phyloP scores from a whole-genome alignment of 2,888 invertebrate species.

The Salticus scenicus region DNA sequence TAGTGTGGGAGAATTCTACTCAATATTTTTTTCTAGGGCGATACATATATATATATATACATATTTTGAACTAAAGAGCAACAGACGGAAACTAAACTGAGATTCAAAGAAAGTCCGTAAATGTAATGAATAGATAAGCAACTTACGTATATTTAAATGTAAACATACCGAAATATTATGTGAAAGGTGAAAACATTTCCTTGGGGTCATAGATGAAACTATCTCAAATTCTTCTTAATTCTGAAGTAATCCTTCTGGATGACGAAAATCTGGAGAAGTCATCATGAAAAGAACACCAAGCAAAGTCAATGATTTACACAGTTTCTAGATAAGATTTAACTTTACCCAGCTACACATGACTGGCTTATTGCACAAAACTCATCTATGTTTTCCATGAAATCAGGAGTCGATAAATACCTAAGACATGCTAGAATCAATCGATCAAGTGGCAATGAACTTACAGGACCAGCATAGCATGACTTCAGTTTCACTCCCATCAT shows the following conservation, averaged over 20 bases:
- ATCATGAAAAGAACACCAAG: not conserved
- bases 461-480: slow-evolving; percentile 5
- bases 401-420: not conserved
- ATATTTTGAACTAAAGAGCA: no score
- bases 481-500: not conserved
- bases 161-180: not conserved
- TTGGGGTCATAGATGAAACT: not conserved
- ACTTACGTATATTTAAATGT: no score
- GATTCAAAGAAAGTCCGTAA: no score
- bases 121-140: no score
- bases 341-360: not conserved
- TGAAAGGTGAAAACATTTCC: not conserved
- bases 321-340: not conserved
- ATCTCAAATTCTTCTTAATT: not conserved
- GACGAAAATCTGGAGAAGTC: not conserved
- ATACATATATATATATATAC: no score
- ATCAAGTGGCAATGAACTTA: slow-evolving; percentile 68
- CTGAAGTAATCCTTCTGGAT: not conserved
- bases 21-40: no score
- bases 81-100: no score
- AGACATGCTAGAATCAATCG: slow-evolving; percentile 36
- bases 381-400: not conserved
- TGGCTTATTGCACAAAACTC: not conserved
- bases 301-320: not conserved
- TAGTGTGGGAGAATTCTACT: no score